Evolutionary conservation across 2,888 invertebrate genomes (phyloP).

Genomic region (Chloromyia formosa): DNA sequence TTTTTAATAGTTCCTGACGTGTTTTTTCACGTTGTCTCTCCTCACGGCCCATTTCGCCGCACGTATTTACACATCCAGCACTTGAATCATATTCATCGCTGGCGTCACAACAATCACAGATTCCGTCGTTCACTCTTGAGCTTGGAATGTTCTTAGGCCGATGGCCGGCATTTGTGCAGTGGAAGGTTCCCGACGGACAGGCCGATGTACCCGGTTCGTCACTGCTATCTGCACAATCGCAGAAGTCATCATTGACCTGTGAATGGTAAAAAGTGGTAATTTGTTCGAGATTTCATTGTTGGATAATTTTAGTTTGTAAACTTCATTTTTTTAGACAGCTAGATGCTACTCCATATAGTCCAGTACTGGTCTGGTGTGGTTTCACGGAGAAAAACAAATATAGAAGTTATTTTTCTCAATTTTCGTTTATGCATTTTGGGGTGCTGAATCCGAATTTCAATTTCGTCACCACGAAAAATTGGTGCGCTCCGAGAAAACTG

Average conservation of each 20-base stretch:
- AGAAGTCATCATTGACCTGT: slow-evolving; percentile 85
- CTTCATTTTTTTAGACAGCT: too few relatives aligned
- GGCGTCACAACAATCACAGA: slow-evolving; percentile 95
- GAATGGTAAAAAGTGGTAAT: slow-evolving; percentile 47
- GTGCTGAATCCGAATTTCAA: too few relatives aligned
- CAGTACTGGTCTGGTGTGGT: too few relatives aligned
- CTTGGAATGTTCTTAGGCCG: slow-evolving; percentile 81
- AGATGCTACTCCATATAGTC: too few relatives aligned
- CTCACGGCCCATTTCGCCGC: slow-evolving; percentile 80
- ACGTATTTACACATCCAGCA: slow-evolving; percentile 77
- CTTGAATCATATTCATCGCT: slow-evolving; percentile 81
- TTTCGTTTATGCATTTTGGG: too few relatives aligned
- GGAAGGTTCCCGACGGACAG: slow-evolving; percentile 88
- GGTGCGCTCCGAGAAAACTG: too few relatives aligned
- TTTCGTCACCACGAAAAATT: too few relatives aligned
- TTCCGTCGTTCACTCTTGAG: slow-evolving; percentile 90
- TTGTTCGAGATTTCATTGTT: neutral
- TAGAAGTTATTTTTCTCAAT: too few relatives aligned
- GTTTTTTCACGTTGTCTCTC: slow-evolving; percentile 79
- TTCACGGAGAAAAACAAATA: too few relatives aligned
- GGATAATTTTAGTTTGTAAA: too few relatives aligned
- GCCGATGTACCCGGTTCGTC: slow-evolving; percentile 95
- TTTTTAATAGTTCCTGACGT: slow-evolving; percentile 76
- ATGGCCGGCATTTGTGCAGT: slow-evolving; percentile 88
- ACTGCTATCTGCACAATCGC: slow-evolving; percentile 90